Percentiles rank a stretch among this genome's conserved stretches.
phyloP scores from a whole-genome alignment of 2,797 vertebrate species.

The Eidolon dupreanum region DNA sequence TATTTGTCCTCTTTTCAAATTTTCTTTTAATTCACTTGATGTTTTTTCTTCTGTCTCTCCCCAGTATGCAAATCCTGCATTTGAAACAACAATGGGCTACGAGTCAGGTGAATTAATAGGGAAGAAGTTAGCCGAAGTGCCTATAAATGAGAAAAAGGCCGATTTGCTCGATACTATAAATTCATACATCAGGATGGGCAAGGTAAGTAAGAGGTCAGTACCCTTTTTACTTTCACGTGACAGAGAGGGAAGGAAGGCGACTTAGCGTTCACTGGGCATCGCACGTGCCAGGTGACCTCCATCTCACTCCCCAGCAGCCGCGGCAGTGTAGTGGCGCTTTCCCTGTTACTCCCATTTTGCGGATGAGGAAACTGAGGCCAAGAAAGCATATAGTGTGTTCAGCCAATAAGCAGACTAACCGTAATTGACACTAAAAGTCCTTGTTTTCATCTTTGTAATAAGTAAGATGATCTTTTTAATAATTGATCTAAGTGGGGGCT shows the following conservation, averaged over 20 bases:
- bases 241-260: neutral
- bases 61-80: conserved; percentile 98
- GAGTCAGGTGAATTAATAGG: conserved; percentile 96
- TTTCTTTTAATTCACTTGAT: conserved; percentile 37
- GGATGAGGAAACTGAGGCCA: neutral
- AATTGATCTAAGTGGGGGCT: neutral
- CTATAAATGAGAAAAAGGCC: conserved; percentile 97
- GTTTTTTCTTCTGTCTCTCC: conserved; percentile 59
- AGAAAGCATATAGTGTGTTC: neutral
- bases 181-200: conserved; percentile 96
- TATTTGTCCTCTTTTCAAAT: neutral
- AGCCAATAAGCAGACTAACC: neutral
- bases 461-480: neutral
- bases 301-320: neutral
- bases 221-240: neutral
- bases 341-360: neutral
- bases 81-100: conserved; percentile 97
- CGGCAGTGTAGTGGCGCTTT: neutral
- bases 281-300: neutral
- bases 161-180: conserved; percentile 97
- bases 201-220: conserved; percentile 87
- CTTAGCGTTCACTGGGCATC: no score
- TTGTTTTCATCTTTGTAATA: neutral
- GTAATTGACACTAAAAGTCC: neutral
- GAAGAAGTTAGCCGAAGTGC: conserved; percentile 97